Base-by-base conservation (phyloP, 2,888 invertebrate species). In the Drosophila neotestacea region DNA sequence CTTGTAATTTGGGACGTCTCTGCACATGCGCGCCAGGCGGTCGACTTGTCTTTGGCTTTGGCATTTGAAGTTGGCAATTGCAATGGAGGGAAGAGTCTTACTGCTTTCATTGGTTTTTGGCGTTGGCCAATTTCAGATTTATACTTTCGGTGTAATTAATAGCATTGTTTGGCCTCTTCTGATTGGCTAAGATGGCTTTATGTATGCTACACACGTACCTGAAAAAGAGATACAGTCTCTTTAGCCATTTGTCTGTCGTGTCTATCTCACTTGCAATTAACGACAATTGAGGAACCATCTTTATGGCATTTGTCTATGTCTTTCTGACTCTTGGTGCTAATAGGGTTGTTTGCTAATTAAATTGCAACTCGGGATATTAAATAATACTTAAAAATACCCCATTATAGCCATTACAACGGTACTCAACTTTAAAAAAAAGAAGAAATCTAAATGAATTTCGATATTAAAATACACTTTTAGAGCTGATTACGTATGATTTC, bases 1-100 rank as follows among this genome's bases (percentile, higher is more conserved):
- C 87, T 80, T 81, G 80, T 85, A 86, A 86, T 84, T 87, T 85
- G 78, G 70, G 77, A 85, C 77, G 65, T 79, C 72, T 68, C 63
- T 78, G 81, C 78, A 67, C 81, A 73, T 74, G 83, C 77, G 79
- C 83, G 69, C 62, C 84, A 80, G 84, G 81, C 79, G 84, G 79
- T 82, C 85, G 60, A 51, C 47, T 51, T 60, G 54, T 54, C 77
- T 70, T 27, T 47, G 47, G 27, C 56, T 62, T 52, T 13, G 56
- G 38, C 36, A 47, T 27, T 38, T 34, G 30, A n/a, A 36, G 16
- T 36, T n/a, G 44, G 44, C 44, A 52, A 16, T 36, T 22, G n/a
- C 44, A 62, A 41, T 41, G 54, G 70, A 38, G 44, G 60, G 56
- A 16, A 34, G 28, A 22, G 28, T 70, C 51, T 74, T 64, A 56